Evolutionary conservation across 2,888 invertebrate genomes (phyloP).

Genomic region (Thera obeliscata): DNA sequence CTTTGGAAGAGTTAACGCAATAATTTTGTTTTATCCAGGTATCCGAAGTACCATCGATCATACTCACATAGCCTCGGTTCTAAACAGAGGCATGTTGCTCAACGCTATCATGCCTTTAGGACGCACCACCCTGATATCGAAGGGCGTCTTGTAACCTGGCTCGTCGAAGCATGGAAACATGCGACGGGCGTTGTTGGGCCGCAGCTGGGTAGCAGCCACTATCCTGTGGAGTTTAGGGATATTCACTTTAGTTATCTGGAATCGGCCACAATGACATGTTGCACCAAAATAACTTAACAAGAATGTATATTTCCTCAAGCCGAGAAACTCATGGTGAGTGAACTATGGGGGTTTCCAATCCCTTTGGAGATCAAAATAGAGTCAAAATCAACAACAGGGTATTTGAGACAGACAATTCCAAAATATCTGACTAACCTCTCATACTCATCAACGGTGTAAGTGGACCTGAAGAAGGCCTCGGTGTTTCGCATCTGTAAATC

Average conservation of each 20-base stretch:
- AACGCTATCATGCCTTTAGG: conserved; percentile 84
- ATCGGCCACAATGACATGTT: too few relatives aligned
- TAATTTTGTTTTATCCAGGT: too few relatives aligned
- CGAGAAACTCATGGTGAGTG: too few relatives aligned
- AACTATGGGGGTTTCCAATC: too few relatives aligned
- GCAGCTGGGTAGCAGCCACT: conserved; percentile 88
- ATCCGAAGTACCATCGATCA: neutral
- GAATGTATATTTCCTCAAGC: too few relatives aligned
- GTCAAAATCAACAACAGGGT: neutral
- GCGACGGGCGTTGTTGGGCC: conserved; percentile 89
- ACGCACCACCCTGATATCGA: conserved; percentile 86
- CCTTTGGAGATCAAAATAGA: neutral
- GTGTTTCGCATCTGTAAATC: conserved; percentile 86
- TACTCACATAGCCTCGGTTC: conserved; percentile 86
- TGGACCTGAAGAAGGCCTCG: conserved; percentile 88
- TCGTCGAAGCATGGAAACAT: conserved; percentile 94
- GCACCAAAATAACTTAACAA: too few relatives aligned
- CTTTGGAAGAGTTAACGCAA: too few relatives aligned
- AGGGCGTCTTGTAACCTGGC: conserved; percentile 89
- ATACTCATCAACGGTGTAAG: conserved; percentile 79
- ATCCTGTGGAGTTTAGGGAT: conserved; percentile 59
- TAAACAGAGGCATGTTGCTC: conserved; percentile 86
- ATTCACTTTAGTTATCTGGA: neutral
- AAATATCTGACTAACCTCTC: conserved; percentile 59
- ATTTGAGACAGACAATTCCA: neutral